Evolutionary conservation across 2,888 invertebrate species (phyloP).

Genomic region (Dione juno): DNA sequence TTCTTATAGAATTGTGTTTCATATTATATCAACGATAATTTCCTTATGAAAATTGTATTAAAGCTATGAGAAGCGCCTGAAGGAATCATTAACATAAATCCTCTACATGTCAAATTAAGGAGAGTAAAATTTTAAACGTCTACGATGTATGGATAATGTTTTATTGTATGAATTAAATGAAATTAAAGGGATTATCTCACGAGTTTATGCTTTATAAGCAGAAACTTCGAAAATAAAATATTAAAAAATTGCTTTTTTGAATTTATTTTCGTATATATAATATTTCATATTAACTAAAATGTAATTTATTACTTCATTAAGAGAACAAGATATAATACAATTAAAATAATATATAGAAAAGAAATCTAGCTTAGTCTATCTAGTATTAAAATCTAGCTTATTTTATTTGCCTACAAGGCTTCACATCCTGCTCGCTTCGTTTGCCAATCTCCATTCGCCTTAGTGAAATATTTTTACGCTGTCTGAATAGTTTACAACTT

Average conservation of each 20-base stretch:
- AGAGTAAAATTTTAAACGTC: constrained; percentile 23
- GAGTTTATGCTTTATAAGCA: background rate
- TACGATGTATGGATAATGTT: constrained; percentile 26
- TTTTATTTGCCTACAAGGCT: too few species aligned
- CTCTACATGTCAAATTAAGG: constrained; percentile 21
- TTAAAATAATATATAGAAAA: too few species aligned
- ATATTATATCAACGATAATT: background rate
- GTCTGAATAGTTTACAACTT: constrained; percentile 6
- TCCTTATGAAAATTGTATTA: constrained; percentile 20
- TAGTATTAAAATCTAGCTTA: too few species aligned
- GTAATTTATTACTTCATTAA: too few species aligned
- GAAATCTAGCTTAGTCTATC: too few species aligned
- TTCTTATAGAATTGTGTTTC: background rate
- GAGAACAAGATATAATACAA: too few species aligned
- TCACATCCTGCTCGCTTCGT: too few species aligned
- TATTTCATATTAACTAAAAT: too few species aligned
- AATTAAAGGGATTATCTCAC: constrained; percentile 12
- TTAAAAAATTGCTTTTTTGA: too few species aligned
- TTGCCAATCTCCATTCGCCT: too few species aligned
- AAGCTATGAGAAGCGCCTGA: constrained; percentile 17
- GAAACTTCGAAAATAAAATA: too few species aligned
- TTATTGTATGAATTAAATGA: constrained; percentile 27
- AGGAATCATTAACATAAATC: constrained; percentile 25
- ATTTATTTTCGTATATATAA: too few species aligned
- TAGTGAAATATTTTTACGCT: background rate